These are phyloP conservation scores for Enteromius paludinosus DNA, from an alignment of 2,797 vertebrate genomes.

Conservation along the genomic window DNA sequence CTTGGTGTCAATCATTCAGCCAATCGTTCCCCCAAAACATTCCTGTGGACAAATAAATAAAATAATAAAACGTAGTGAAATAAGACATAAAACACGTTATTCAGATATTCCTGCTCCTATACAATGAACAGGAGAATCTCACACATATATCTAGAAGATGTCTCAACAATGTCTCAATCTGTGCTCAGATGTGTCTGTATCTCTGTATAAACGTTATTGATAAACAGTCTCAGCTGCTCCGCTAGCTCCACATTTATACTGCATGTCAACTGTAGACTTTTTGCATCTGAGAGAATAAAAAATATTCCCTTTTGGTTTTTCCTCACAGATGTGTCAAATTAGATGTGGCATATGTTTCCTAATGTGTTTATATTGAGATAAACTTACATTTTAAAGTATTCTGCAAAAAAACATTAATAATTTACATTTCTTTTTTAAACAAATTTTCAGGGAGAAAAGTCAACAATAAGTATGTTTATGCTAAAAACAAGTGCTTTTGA, in stretches of 20 bases:
- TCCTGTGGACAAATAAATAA: no score
- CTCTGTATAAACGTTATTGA: background rate
- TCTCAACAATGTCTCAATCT: background rate
- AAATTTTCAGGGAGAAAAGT: no score
- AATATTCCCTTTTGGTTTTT: background rate
- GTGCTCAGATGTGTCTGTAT: background rate
- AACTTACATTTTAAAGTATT: background rate
- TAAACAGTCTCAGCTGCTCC: background rate
- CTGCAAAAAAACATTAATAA: background rate
- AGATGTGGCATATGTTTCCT: background rate
- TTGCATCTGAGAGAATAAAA: background rate
- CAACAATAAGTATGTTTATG: background rate
- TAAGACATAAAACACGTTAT: no score
- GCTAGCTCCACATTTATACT: background rate
- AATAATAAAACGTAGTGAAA: no score
- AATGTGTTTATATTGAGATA: background rate
- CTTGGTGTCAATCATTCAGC: background rate
- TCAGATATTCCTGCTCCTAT: background rate
- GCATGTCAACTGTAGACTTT: background rate
- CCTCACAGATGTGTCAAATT: background rate
- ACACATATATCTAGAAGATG: background rate
- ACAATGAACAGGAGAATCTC: no score
- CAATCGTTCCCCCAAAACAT: background rate
- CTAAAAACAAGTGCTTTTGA: no score
- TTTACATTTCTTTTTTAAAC: no score